Conservation (phyloP, 2,888 invertebrate species). For the Lycophotia porphyrea region DNA sequence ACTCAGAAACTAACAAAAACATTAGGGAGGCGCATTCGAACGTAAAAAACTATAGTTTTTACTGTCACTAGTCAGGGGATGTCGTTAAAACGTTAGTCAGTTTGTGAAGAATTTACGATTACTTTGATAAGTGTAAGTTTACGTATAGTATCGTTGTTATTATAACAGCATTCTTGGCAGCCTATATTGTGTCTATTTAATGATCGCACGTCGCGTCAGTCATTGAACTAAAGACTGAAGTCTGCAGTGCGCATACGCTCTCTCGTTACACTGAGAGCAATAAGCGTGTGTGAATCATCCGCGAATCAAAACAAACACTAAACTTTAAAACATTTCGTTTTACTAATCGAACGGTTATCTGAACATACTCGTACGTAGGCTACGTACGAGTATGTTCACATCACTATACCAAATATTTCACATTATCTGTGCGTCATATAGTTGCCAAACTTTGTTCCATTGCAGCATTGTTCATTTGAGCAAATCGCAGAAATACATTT, state of each 20-base stretch:
- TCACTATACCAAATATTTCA: conserved; percentile 6
- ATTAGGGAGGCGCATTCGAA: conserved; percentile 13
- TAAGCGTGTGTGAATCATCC: conserved; percentile 61
- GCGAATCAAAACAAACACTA: conserved; percentile 60
- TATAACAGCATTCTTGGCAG: conserved; percentile 67
- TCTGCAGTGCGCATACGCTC: conserved; percentile 58
- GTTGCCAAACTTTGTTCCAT: conserved; percentile 50
- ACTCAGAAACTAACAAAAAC: conserved; percentile 29
- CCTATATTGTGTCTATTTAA: conserved; percentile 69
- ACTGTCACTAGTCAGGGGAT: conserved; percentile 59
- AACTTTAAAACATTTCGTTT: conserved; percentile 25
- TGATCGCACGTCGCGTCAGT: conserved; percentile 66
- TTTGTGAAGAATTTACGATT: conserved; percentile 57
- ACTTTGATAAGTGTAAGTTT: conserved; percentile 50
- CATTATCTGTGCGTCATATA: conserved; percentile 41
- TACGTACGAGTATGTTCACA: conserved; percentile 8
- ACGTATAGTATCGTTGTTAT: conserved; percentile 61
- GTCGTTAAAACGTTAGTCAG: conserved; percentile 58
- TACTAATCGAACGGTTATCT: conserved; percentile 6
- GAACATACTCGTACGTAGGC: no score
- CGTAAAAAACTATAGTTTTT: conserved; percentile 44
- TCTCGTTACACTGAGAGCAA: conserved; percentile 58
- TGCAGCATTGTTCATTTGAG: conserved; percentile 50
- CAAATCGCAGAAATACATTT: conserved; percentile 41
- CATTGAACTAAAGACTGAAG: conserved; percentile 67